Evolutionary conservation across 2,797 vertebrate species (phyloP), one percentile per base, ranked within the genome.

Genomic region (Choloepus didactylus): DNA sequence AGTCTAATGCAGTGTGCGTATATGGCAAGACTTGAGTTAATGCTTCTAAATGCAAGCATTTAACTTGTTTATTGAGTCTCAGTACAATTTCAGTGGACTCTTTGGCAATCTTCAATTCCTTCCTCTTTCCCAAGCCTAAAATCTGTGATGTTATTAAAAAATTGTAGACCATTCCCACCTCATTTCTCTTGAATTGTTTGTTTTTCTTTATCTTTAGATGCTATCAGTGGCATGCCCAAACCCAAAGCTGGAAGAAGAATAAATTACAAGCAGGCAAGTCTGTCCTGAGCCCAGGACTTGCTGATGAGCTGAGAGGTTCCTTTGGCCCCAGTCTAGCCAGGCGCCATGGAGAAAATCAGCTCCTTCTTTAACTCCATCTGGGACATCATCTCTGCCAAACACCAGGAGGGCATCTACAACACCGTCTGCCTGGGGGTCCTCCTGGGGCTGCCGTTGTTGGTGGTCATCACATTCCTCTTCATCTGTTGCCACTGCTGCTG

Each of bases 401-500:
- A 99, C 27, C 97, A 99, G 49, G 98, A 99, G 95, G 99, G 99
- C 0, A 6, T 99, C 89, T 99, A 99, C 98, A 99, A 99, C 98
- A 99, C 99, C 0, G 73, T 99, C 86, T 99, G 99, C 97, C 98
- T 99, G 94, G 99, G 96, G 0, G 98, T 99, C 64, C 98, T 99
- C 15, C 77, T 99, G 84, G 98, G 98, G 0, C 98, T 99, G 2
- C 99, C 99, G 0, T 62, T 99, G 0, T 60, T 99, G 0, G 98
- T 99, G 75, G 89, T 99, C 73, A 83, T 99, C 3, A 98, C 98
- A 0, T 97, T 98, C 9, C 44, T 99, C 59, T 98, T 99, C 95
- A 97, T 99, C 93, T 99, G 99, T 92, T 99, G 99, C 97, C 99
- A 99, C 92, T 99, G 98, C 98, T 99, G 99, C 98, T 99, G 96